Percentiles rank a stretch among this genome's conserved stretches.
Conservation (phyloP, 2,113 vertebrate genomes). For the Siphamia tubifer region DNA sequence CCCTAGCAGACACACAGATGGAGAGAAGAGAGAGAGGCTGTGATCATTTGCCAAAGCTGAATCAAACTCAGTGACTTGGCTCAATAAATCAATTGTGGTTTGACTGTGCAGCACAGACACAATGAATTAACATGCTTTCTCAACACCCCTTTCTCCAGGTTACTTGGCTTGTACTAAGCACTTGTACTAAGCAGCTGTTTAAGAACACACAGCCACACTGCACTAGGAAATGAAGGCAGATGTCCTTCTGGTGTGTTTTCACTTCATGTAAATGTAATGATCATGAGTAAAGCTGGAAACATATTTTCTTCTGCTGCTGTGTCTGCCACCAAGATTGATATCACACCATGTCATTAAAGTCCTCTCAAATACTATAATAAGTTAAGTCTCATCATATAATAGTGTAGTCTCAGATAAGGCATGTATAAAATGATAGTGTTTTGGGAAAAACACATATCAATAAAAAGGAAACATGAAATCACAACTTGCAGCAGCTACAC, state of each 20-base stretch:
- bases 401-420: background rate
- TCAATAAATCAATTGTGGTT: constrained; percentile 47
- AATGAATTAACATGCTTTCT: background rate
- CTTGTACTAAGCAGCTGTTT: too few species aligned
- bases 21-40: constrained; percentile 5
- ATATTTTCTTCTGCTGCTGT: background rate
- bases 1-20: background rate
- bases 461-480: too few species aligned
- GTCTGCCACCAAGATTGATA: background rate
- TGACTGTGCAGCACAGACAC: background rate
- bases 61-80: constrained; percentile 29
- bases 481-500: too few species aligned
- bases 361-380: constrained; percentile 1
- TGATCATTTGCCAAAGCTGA: constrained; percentile 27
- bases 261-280: background rate
- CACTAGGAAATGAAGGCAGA: background rate
- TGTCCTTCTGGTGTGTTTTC: background rate
- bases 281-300: background rate
- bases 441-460: too few species aligned
- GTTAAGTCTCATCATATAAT: constrained; percentile 2
- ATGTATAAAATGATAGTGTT: background rate
- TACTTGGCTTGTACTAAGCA: too few species aligned
- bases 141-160: background rate
- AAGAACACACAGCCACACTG: background rate
- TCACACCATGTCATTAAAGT: background rate